A percentile compares a stretch with the other conserved stretches of the same genome.
Conservation (phyloP, 2,888 invertebrate species). For the Deroplatys truncata region DNA sequence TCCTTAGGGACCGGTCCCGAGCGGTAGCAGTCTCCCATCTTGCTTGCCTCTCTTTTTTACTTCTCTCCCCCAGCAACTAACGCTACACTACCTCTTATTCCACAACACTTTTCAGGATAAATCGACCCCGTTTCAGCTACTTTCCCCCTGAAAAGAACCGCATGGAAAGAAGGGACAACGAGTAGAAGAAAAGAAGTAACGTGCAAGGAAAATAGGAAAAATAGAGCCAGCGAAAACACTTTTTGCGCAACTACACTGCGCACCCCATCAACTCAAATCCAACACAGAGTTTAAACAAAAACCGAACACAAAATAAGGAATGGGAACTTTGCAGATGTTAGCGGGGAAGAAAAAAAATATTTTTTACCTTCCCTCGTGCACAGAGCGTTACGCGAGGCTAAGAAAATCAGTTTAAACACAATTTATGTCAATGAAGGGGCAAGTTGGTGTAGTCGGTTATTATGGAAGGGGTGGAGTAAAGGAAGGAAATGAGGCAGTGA, state of each 20-base stretch:
- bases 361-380: background rate
- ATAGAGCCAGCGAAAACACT: background rate
- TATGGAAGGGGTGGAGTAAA: background rate
- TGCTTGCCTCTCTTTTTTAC: background rate
- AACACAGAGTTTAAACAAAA: background rate
- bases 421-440: background rate
- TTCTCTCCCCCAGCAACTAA: background rate
- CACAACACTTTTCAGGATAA: background rate
- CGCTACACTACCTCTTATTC: background rate
- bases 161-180: background rate
- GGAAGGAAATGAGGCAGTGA: background rate
- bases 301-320: background rate
- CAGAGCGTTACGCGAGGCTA: background rate
- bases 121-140: background rate
- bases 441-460: background rate
- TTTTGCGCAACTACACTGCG: background rate
- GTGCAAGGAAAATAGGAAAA: background rate
- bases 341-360: background rate
- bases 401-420: background rate
- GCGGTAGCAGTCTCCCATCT: background rate
- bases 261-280: background rate
- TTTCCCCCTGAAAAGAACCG: background rate
- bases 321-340: background rate
- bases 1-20: background rate
- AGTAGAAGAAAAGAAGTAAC: background rate